Base-by-base conservation (phyloP, 2,797 vertebrate genomes). In the Galaxias olidus region DNA sequence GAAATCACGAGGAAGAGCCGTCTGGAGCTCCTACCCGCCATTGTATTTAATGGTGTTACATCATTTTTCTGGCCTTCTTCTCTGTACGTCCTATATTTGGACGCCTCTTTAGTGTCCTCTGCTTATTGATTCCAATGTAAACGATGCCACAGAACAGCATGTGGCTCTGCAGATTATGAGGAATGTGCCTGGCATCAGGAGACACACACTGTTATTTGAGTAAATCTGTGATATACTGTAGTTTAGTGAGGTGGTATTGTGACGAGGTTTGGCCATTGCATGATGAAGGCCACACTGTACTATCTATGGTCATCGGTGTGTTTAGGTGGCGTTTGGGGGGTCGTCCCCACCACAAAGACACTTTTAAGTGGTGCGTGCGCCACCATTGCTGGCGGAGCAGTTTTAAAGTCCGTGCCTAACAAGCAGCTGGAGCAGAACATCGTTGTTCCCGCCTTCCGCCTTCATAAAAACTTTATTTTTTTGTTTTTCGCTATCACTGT, bases 41-140 rank as follows among this genome's bases (percentile, higher is more conserved):
- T 91, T 84, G 81, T 76, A 86, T 89, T 87, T 88, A 82, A 86
- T 81, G 82, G 73, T 62, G 66, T 52, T 61, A 79, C 72, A 55
- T 71, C 59, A 84, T 85, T 83, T 86, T 79, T 89, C 80, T 81
- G 79, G 30, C 78, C 72, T 74, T 78, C 70, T 83, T 80, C 81
- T 79, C 83, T 81, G 50, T 61, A 65, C 84, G 78, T 80, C 71
- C 81, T 66, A 4, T 59, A 52, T 59, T 17, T 43, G 40, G 30
- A 30, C 2, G 30, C 30, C 30, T 30, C 30, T 30, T 30, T 30
- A 30, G 30, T 2, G 6, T 30, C 30, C 30, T 6, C 6, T 30
- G 30, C 30, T 30, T 30, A 30, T 30, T 30, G 30, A 30, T 30
- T 30, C 30, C 30, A 30, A 30, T 30, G 30, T 30, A 30, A 30